phyloP scores from a whole-genome alignment of 1,140 invertebrate species.

The Drosophila auraria region DNA sequence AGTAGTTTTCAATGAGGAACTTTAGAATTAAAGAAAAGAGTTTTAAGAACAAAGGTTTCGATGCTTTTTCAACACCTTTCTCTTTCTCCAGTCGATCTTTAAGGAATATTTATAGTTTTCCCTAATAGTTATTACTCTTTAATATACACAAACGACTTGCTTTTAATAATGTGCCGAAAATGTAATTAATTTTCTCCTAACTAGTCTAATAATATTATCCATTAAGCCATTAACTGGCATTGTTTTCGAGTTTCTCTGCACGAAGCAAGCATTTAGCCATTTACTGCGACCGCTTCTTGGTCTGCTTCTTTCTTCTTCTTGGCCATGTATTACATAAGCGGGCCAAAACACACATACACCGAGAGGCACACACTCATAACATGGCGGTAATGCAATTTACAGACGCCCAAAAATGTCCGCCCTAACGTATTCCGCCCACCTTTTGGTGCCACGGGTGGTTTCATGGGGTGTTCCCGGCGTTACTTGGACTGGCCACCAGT shows the following conservation, averaged over 20 bases:
- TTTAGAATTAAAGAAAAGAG: neutral
- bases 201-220: constrained; percentile 8
- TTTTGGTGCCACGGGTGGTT: constrained; percentile 30
- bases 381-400: constrained; percentile 80
- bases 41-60: no score
- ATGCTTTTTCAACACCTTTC: no score
- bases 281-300: constrained; percentile 19
- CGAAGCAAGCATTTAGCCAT: constrained; percentile 13
- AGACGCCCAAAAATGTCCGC: constrained; percentile 40
- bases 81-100: neutral
- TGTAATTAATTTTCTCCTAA: neutral
- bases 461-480: constrained; percentile 29
- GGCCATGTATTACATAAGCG: constrained; percentile 71
- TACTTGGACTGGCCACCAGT: constrained; percentile 34
- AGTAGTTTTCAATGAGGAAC: no score
- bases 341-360: constrained; percentile 6
- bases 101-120: no score
- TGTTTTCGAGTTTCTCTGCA: constrained; percentile 13
- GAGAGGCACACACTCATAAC: constrained; percentile 17
- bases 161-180: neutral
- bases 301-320: constrained; percentile 11
- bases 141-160: neutral
- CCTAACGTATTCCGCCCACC: constrained; percentile 18
- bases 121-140: neutral
- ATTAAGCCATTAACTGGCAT: neutral